phyloP scores from a whole-genome alignment of 2,113 vertebrate species.

The Ailuropoda melanoleuca region DNA sequence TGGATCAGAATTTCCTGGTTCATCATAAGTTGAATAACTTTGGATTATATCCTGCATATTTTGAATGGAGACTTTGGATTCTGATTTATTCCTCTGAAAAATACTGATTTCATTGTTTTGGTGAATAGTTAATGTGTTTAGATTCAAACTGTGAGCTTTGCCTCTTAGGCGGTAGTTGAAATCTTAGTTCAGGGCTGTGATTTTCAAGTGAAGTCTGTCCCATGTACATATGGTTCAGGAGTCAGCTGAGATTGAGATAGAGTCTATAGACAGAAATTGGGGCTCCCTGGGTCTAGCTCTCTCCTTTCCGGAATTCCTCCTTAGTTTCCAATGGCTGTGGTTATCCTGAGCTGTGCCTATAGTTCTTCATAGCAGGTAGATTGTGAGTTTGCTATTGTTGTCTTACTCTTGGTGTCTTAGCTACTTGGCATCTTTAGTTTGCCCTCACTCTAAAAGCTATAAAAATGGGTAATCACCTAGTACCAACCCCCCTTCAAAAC shows the following conservation, averaged over 20 bases:
- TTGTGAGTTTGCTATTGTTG: neutral
- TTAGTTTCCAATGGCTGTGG: neutral
- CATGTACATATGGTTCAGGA: neutral
- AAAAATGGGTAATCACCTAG: neutral
- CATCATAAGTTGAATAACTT: neutral
- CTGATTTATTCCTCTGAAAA: neutral
- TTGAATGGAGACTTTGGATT: neutral
- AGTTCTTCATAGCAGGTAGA: neutral
- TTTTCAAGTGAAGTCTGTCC: neutral
- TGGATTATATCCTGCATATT: neutral
- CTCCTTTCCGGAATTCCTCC: neutral
- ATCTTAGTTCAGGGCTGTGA: constrained; percentile 11
- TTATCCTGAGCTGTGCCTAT: neutral
- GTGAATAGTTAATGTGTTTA: neutral
- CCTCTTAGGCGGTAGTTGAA: neutral
- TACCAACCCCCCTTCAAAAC: neutral
- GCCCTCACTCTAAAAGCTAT: neutral
- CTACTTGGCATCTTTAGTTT: neutral
- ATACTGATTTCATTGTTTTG: constrained; percentile 35
- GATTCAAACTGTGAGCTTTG: neutral
- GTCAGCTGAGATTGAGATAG: neutral
- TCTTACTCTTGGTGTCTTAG: neutral
- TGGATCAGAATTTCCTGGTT: neutral
- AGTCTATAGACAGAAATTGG: neutral
- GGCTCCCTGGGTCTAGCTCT: neutral